These are phyloP conservation scores for Opisthocomus hoazin DNA, from an alignment of 2,113 vertebrate genomes.

Conservation along the genomic window DNA sequence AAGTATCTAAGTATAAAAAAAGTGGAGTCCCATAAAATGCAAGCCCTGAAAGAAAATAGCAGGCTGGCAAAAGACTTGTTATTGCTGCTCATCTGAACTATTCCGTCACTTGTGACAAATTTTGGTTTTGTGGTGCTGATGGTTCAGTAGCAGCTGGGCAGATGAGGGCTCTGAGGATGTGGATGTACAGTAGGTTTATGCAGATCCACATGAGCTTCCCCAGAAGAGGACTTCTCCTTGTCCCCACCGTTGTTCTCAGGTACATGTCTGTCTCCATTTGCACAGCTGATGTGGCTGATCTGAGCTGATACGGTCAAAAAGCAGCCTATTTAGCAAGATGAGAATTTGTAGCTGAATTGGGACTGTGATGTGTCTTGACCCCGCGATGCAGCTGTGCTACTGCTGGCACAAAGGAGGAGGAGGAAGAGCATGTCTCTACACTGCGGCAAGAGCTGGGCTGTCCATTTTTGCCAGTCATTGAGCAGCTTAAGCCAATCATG, in stretches of 20 bases:
- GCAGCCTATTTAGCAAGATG: neutral
- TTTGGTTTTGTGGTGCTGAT: neutral
- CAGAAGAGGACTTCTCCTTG: neutral
- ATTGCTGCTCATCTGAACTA: neutral
- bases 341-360: neutral
- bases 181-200: neutral
- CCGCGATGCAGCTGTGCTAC: accelerated
- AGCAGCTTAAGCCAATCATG: neutral
- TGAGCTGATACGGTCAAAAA: neutral
- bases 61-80: neutral
- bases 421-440: neutral
- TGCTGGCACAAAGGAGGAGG: neutral
- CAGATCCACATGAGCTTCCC: neutral
- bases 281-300: neutral
- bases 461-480: neutral
- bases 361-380: neutral
- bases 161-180: neutral
- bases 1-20: neutral
- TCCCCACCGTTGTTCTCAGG: neutral
- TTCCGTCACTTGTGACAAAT: neutral
- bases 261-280: neutral
- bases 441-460: neutral
- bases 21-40: accelerated
- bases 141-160: neutral
- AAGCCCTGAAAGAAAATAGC: neutral